Evolutionary conservation across 2,888 invertebrate genomes (phyloP).

Genomic region (Ochropacha duplaris): DNA sequence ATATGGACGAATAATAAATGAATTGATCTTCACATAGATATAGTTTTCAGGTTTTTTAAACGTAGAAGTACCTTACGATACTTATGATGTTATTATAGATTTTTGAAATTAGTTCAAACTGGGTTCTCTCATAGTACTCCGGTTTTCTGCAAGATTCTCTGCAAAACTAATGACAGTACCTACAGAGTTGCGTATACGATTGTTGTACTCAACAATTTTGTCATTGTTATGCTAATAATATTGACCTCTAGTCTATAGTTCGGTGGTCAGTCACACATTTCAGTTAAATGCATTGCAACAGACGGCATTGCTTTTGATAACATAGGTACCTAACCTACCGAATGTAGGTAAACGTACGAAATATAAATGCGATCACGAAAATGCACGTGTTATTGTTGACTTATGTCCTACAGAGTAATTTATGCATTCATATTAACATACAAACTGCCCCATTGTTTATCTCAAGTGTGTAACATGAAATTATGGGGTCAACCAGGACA

Average conservation of each 20-base stretch:
- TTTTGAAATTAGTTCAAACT: no score
- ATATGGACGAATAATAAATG: no score
- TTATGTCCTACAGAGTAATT: constrained; percentile 22
- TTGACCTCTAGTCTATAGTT: constrained; percentile 35
- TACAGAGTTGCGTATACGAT: constrained; percentile 1
- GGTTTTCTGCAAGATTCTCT: not conserved
- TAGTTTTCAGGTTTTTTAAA: no score
- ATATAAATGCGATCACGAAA: constrained; percentile 24
- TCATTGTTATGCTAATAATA: constrained; percentile 49
- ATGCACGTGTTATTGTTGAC: constrained; percentile 16
- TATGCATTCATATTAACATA: constrained; percentile 41
- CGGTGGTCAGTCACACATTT: constrained; percentile 19
- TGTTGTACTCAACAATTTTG: constrained; percentile 23
- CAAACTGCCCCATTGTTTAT: constrained; percentile 42
- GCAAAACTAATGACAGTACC: not conserved
- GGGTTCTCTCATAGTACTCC: no score
- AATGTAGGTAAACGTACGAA: constrained; percentile 20
- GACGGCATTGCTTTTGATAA: constrained; percentile 29
- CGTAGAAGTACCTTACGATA: no score
- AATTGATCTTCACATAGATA: no score
- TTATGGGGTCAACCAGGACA: constrained; percentile 22
- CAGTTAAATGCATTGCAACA: constrained; percentile 29
- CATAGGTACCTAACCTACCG: no score
- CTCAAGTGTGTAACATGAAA: constrained; percentile 18
- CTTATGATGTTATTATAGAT: no score